Conservation (phyloP, 2,797 vertebrate genomes). For the Fistularia commersonii region DNA sequence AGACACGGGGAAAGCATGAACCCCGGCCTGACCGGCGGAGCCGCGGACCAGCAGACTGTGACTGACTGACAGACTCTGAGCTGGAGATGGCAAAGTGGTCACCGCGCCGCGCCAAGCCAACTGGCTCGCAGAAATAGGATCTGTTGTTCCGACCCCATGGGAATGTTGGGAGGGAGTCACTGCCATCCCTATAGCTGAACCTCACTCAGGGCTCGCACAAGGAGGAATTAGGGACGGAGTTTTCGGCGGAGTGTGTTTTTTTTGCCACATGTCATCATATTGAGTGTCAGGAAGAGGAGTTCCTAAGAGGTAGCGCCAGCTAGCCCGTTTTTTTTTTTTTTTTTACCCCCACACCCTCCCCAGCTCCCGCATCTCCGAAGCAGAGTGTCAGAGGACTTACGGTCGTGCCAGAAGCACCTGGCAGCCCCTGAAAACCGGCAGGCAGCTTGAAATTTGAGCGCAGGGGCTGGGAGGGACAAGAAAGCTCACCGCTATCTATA, state of each 20-base stretch:
- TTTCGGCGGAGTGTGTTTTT: constrained; percentile 41
- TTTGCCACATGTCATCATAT: constrained; percentile 47
- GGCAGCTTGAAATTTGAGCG: constrained; percentile 54
- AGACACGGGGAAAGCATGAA: constrained; percentile 51
- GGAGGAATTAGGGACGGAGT: constrained; percentile 39
- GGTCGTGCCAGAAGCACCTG: constrained; percentile 67
- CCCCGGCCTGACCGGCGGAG: constrained; percentile 53
- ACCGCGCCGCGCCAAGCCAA: constrained; percentile 60
- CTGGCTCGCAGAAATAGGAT: constrained; percentile 56
- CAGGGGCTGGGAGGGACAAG: constrained; percentile 52
- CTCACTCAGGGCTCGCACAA: constrained; percentile 31
- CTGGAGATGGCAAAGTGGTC: constrained; percentile 57
- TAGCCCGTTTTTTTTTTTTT: constrained; percentile 35
- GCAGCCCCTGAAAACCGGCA: constrained; percentile 60
- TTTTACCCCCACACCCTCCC: background rate
- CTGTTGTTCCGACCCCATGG: constrained; percentile 47
- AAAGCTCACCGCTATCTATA: constrained; percentile 58
- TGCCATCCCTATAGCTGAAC: constrained; percentile 53
- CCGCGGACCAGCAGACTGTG: constrained; percentile 56
- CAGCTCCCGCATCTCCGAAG: constrained; percentile 23
- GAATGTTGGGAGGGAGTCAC: constrained; percentile 33
- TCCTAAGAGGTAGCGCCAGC: constrained; percentile 67
- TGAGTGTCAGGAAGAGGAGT: constrained; percentile 49
- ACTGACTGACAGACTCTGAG: constrained; percentile 63
- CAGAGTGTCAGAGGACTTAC: constrained; percentile 53